phyloP scores from a whole-genome alignment of 2,113 vertebrate species.

The Myotis brandtii region DNA sequence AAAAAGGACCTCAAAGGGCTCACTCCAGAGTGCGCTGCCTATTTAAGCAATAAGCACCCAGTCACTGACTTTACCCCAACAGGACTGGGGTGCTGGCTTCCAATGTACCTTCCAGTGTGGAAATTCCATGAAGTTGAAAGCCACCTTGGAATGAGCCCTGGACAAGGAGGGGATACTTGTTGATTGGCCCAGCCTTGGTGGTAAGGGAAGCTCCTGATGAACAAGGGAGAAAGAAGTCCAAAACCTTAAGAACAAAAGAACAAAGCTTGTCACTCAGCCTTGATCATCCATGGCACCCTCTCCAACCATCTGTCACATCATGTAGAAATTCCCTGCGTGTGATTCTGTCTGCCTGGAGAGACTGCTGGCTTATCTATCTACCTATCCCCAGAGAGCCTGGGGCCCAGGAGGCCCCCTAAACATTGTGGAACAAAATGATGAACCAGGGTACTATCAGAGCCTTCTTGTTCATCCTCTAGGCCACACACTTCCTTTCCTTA shows the following conservation, averaged over 20 bases:
- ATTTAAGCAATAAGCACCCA: neutral
- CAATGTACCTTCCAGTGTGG: neutral
- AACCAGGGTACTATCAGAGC: neutral
- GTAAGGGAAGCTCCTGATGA: neutral
- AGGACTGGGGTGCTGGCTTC: neutral
- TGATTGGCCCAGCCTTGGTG: neutral
- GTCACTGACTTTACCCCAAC: neutral
- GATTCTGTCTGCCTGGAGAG: constrained; percentile 74
- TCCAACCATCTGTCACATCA: constrained; percentile 81
- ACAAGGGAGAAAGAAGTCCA: constrained; percentile 39
- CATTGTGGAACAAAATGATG: neutral
- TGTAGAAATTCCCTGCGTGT: constrained; percentile 75
- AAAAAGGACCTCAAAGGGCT: neutral
- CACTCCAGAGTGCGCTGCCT: neutral
- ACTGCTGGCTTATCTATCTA: constrained; percentile 70
- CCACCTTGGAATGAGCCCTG: neutral
- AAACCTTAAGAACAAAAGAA: constrained; percentile 77
- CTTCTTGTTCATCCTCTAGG: neutral
- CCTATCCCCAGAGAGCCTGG: constrained; percentile 50
- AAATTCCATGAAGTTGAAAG: neutral
- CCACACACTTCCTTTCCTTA: neutral
- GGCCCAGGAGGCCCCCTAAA: constrained; percentile 58
- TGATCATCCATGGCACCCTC: constrained; percentile 77
- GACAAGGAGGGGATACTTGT: neutral
- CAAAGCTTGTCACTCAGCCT: constrained; percentile 70